Evolutionary conservation across 2,113 vertebrate species (phyloP).

Genomic region (Lagenorhynchus albirostris): DNA sequence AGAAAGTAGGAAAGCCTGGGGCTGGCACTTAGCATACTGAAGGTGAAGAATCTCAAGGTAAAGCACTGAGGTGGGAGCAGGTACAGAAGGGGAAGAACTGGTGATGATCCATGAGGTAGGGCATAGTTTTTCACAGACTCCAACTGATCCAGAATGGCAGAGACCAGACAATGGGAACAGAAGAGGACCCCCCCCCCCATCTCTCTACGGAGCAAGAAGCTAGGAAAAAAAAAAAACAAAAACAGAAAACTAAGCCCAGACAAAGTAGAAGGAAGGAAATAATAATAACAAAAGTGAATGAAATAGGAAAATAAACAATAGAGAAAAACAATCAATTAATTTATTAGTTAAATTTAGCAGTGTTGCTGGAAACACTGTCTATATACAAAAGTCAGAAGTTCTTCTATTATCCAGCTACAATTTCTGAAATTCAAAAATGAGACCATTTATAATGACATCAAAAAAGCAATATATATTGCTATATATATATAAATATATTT

Average conservation of each 20-base stretch:
- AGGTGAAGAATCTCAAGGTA: not conserved
- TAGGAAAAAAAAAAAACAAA: not conserved
- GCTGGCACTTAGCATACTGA: not conserved
- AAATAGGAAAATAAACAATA: not conserved
- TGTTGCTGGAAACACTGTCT: not conserved
- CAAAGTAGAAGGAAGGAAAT: not conserved
- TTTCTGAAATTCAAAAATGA: not conserved
- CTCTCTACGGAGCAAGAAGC: not conserved
- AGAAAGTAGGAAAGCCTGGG: too few species aligned
- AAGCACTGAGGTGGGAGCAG: not conserved
- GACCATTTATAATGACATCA: not conserved
- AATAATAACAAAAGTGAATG: not conserved
- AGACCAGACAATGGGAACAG: not conserved
- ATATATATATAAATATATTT: too few species aligned
- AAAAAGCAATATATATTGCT: not conserved
- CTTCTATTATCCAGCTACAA: not conserved
- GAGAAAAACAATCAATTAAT: not conserved
- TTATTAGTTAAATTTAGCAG: not conserved
- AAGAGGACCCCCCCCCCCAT: not conserved
- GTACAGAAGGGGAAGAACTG: not conserved
- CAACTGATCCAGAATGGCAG: not conserved
- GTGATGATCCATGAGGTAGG: fast-evolving
- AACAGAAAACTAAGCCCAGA: not conserved
- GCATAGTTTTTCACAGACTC: not conserved
- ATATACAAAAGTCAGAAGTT: not conserved